Evolutionary conservation across 1,140 invertebrate genomes (phyloP).

Genomic region (Drosophila oshimai): DNA sequence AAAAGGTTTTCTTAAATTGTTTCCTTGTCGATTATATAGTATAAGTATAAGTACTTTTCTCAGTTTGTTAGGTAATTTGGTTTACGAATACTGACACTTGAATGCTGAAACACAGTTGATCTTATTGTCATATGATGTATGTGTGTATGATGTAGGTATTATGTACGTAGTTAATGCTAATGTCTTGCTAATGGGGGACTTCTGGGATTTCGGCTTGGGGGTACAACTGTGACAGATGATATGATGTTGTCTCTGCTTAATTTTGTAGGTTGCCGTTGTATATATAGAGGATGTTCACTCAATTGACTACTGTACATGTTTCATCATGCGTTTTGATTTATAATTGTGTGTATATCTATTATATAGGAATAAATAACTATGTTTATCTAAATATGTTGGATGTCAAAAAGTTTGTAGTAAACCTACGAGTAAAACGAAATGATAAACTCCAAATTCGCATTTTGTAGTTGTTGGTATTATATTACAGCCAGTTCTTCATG

Average conservation of each 20-base stretch:
- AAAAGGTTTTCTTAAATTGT: conserved; percentile 31
- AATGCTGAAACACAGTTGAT: conserved; percentile 82
- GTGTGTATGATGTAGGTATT: conserved; percentile 49
- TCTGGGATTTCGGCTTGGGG: conserved; percentile 8
- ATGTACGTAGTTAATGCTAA: conserved; percentile 38
- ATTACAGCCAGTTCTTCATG: conserved; percentile 44
- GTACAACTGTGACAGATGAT: conserved; percentile 56
- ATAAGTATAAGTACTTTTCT: conserved; percentile 42
- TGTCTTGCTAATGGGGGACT: conserved; percentile 46
- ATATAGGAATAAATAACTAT: conserved; percentile 40
- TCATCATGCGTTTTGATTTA: conserved; percentile 64
- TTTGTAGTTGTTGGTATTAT: conserved; percentile 36
- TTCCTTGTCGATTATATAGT: conserved; percentile 8
- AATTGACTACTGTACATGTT: conserved; percentile 78
- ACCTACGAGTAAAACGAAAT: conserved; percentile 55
- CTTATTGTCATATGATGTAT: conserved; percentile 81
- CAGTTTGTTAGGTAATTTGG: conserved; percentile 71
- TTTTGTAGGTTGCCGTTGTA: conserved; percentile 42
- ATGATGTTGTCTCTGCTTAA: conserved; percentile 53
- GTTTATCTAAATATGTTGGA: conserved; percentile 41
- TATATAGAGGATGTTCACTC: conserved; percentile 44
- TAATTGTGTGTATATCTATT: conserved; percentile 39
- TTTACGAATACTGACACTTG: conserved; percentile 80
- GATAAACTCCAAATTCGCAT: conserved; percentile 33
- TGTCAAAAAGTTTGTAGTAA: conserved; percentile 28